A percentile compares a stretch with the other conserved stretches of the same genome.
phyloP scores from a whole-genome alignment of 2,888 invertebrate species.

The Epistrophe eligans region DNA sequence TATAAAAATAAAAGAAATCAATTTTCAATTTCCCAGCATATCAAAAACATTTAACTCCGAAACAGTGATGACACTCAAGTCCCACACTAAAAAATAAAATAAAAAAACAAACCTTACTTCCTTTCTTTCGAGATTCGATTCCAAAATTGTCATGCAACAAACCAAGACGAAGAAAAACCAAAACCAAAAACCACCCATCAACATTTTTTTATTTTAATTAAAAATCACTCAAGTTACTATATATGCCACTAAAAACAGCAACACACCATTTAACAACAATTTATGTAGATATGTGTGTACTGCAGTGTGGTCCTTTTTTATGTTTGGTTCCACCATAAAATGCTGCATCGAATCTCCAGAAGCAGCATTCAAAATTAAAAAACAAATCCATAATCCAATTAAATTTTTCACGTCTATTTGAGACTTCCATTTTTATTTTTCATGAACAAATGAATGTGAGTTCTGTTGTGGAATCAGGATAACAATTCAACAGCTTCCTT shows the following conservation, averaged over 20 bases:
- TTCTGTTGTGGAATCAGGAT: not conserved
- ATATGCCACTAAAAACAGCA: not conserved
- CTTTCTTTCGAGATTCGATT: not conserved
- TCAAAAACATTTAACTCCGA: constrained; percentile 15
- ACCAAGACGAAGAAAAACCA: not conserved
- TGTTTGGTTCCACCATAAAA: constrained; percentile 9
- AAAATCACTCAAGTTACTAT: constrained; percentile 55
- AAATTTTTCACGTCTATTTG: constrained; percentile 74
- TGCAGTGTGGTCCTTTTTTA: constrained; percentile 54
- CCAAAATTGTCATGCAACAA: not conserved
- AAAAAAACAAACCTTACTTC: constrained; percentile 22
- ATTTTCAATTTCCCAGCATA: constrained; percentile 21
- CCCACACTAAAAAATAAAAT: not conserved
- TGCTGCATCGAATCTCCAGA: constrained; percentile 56
- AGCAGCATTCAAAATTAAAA: constrained; percentile 71
- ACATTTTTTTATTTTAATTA: constrained; percentile 53
- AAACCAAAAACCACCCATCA: not conserved
- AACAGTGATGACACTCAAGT: not conserved
- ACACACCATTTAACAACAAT: not conserved
- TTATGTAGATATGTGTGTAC: not conserved
- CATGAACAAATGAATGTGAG: not conserved
- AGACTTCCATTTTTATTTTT: constrained; percentile 40
- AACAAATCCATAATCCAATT: constrained; percentile 74
- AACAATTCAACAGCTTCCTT: constrained; percentile 55
- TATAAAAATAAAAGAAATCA: not conserved